Percentiles rank a stretch among this genome's conserved stretches.
Conservation (phyloP, 1,140 invertebrate genomes). For the Popillia japonica region DNA sequence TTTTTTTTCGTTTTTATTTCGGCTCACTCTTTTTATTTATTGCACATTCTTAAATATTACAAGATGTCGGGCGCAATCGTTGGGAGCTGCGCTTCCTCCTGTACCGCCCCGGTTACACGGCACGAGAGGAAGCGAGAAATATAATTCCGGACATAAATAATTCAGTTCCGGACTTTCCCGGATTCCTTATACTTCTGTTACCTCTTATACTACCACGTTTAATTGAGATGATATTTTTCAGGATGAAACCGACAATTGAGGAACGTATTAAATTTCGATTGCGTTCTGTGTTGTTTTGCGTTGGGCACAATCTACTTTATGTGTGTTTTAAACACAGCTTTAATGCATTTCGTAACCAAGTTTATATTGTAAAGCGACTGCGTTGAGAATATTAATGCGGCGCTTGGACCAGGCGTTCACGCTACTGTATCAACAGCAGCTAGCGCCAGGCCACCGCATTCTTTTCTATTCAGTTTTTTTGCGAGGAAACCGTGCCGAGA, state of each 20-base stretch:
- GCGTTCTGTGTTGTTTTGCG: too few relatives aligned
- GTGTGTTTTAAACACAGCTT: conserved; percentile 53
- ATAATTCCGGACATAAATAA: conserved; percentile 10
- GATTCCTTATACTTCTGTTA: neutral
- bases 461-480: neutral
- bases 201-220: too few relatives aligned
- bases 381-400: conserved; percentile 52
- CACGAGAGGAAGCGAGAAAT: neutral
- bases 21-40: neutral
- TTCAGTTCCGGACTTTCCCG: neutral
- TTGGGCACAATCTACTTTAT: conserved; percentile 53
- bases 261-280: too few relatives aligned
- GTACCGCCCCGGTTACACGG: neutral
- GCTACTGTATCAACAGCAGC: neutral
- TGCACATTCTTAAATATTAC: neutral
- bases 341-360: conserved; percentile 55
- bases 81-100: neutral
- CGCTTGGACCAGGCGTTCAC: neutral
- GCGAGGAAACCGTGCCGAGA: neutral
- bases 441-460: neutral
- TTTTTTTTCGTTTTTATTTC: too few relatives aligned
- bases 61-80: neutral
- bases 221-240: conserved; percentile 11
- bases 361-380: conserved; percentile 53
- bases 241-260: neutral